phyloP scores from a whole-genome alignment of 2,888 invertebrate genomes.

The Hybos culiciformis region DNA sequence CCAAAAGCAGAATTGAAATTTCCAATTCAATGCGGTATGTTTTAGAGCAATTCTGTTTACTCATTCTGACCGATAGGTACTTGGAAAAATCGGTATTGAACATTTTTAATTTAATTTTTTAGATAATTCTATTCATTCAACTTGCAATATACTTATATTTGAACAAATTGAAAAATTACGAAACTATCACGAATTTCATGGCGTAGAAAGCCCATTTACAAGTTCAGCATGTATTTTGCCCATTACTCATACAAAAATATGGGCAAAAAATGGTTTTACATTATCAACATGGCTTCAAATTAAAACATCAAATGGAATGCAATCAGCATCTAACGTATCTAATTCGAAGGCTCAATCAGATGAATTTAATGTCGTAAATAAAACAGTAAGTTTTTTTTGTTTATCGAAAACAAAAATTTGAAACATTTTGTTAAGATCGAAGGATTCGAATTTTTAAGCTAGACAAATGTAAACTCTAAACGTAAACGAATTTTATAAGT shows the following conservation, averaged over 20 bases:
- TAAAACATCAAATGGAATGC: conserved; percentile 15
- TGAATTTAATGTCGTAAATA: too few relatives aligned
- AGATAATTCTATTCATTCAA: conserved; percentile 28
- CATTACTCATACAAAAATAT: conserved; percentile 27
- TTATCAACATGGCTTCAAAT: conserved; percentile 31
- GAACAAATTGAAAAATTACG: conserved; percentile 30
- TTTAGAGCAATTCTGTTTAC: neutral
- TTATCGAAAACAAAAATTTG: too few relatives aligned
- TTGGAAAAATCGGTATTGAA: neutral
- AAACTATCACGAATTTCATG: conserved; percentile 26
- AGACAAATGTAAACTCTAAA: too few relatives aligned
- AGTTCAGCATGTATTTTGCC: conserved; percentile 31
- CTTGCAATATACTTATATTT: conserved; percentile 22
- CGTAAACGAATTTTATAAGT: too few relatives aligned
- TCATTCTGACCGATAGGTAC: neutral
- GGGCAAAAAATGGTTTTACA: conserved; percentile 29
- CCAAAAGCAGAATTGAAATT: conserved; percentile 31
- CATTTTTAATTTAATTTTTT: conserved; percentile 3
- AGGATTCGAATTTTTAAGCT: too few relatives aligned
- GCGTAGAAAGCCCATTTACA: conserved; percentile 27
- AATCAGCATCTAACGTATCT: neutral
- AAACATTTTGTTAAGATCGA: too few relatives aligned
- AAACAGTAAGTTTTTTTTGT: too few relatives aligned
- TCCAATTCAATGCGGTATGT: conserved; percentile 24
- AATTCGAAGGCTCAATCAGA: too few relatives aligned